Evolutionary conservation across 2,888 invertebrate species (phyloP).

Genomic region (Drosophila niveifrons): DNA sequence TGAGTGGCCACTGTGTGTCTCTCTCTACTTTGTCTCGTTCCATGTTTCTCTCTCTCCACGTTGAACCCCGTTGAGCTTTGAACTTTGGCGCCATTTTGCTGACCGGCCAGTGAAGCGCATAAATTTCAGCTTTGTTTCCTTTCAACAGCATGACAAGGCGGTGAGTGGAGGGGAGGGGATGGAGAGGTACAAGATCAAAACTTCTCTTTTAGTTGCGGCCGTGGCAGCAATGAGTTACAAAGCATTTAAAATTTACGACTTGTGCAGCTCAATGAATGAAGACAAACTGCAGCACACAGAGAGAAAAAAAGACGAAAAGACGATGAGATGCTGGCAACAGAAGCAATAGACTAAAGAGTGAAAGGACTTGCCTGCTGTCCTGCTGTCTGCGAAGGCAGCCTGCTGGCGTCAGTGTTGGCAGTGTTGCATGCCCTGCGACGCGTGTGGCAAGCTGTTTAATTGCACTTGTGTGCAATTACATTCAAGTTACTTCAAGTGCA

Average conservation of each 20-base stretch:
- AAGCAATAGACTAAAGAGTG: conserved; percentile 7
- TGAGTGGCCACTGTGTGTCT: conserved; percentile 51
- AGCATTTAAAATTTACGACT: conserved; percentile 79
- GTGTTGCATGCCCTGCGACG: conserved; percentile 10
- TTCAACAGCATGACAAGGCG: neutral
- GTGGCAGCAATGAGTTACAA: conserved; percentile 76
- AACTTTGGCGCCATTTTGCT: conserved; percentile 81
- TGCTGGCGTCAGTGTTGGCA: conserved; percentile 35
- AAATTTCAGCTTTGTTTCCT: conserved; percentile 66
- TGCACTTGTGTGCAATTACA: conserved; percentile 74
- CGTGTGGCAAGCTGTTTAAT: conserved; percentile 73
- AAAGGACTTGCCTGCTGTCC: conserved; percentile 14
- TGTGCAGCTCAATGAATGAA: conserved; percentile 65
- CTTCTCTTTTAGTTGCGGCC: conserved; percentile 38
- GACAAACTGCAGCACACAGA: conserved; percentile 65
- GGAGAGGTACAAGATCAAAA: conserved; percentile 52
- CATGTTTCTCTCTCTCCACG: neutral
- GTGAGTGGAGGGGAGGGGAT: neutral
- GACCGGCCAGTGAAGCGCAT: conserved; percentile 71
- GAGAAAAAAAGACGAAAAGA: conserved; percentile 7
- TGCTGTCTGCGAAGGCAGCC: conserved; percentile 29
- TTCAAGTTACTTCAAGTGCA: conserved; percentile 65
- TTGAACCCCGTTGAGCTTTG: conserved; percentile 64
- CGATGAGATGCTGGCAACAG: neutral
- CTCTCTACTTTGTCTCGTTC: neutral